Evolutionary conservation across 2,113 vertebrate species (phyloP).

Genomic region (Crotalus tigris): DNA sequence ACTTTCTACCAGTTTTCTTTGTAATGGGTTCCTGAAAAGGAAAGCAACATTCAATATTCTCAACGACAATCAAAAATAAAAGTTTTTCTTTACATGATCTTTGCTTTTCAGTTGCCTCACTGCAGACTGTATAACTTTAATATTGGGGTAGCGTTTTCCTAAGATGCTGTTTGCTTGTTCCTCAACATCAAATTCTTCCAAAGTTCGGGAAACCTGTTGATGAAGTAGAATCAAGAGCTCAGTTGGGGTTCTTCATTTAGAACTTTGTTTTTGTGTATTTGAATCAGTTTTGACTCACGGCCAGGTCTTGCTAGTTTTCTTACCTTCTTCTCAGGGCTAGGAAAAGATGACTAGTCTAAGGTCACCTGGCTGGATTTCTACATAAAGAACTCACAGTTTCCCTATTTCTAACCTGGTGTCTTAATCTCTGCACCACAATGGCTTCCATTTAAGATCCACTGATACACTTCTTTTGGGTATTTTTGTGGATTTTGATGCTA

Average conservation of each 20-base stretch:
- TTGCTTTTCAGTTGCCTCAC: conserved; percentile 77
- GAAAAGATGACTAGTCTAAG: not conserved
- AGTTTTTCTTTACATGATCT: conserved; percentile 73
- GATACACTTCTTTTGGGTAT: too few species aligned
- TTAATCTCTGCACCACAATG: not conserved
- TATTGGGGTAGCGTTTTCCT: conserved; percentile 81
- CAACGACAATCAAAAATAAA: not conserved
- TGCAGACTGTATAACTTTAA: conserved; percentile 83
- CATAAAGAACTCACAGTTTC: not conserved
- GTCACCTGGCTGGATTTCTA: not conserved
- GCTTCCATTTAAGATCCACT: not conserved
- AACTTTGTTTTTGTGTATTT: not conserved
- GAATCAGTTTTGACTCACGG: not conserved
- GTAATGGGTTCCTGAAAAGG: not conserved
- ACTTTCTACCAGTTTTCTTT: not conserved
- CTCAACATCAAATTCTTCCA: conserved; percentile 93
- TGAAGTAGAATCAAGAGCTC: not conserved
- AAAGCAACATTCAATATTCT: not conserved
- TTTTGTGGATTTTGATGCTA: too few species aligned
- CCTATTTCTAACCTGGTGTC: not conserved
- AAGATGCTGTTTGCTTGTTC: conserved; percentile 79
- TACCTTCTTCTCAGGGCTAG: not conserved
- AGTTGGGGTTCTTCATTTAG: not conserved
- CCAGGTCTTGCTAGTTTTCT: not conserved
- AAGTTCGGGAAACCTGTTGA: conserved; percentile 81